A percentile compares a stretch with the other conserved stretches of the same genome.
Evolutionary conservation across 2,113 vertebrate genomes (phyloP).

Genomic region (Dasyprocta punctata): DNA sequence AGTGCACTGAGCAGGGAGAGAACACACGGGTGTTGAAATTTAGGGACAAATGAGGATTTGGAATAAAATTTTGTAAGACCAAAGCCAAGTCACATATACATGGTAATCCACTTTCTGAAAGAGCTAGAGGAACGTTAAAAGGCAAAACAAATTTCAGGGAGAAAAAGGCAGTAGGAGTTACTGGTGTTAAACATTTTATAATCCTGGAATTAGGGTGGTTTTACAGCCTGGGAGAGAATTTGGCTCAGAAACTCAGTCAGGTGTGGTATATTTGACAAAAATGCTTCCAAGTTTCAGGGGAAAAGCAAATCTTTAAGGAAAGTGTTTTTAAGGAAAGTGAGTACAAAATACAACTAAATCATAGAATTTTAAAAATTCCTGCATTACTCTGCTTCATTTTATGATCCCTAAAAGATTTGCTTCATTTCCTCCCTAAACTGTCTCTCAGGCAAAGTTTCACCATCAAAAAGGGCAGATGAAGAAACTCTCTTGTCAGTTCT

Average conservation of each 20-base stretch:
- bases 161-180: background rate
- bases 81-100: background rate
- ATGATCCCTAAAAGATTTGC: background rate
- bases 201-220: background rate
- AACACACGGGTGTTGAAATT: too few species aligned
- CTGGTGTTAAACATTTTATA: constrained; percentile 25
- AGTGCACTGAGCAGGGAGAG: background rate
- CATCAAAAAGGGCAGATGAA: background rate
- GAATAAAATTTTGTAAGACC: background rate
- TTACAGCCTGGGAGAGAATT: background rate
- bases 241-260: background rate
- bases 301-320: background rate
- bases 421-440: background rate
- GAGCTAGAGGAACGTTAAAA: background rate
- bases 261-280: background rate
- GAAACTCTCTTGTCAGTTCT: background rate
- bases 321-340: background rate
- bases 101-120: background rate
- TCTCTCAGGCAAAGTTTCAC: background rate
- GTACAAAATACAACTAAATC: background rate
- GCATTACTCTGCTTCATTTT: background rate
- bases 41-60: background rate
- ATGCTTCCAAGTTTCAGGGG: background rate
- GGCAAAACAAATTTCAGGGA: background rate
- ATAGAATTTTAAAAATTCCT: background rate